Base-by-base conservation (phyloP, 1,140 invertebrate species). In the Heliconius hewitsoni region DNA sequence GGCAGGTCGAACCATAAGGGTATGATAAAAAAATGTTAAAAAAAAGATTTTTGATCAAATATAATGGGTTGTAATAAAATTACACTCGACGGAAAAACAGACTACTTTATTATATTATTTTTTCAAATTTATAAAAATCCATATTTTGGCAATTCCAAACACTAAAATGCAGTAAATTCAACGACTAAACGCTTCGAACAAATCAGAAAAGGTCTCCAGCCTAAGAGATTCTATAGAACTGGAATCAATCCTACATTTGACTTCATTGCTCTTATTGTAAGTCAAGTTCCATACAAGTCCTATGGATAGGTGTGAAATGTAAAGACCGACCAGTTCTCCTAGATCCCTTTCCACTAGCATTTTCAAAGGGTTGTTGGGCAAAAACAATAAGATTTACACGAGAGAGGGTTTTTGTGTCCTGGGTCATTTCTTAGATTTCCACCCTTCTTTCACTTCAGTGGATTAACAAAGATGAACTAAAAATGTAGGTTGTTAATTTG, bases 401-500 rank as follows among this genome's bases (percentile, higher is more conserved):
- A 66, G 23, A 66, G 60, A 23, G 60, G 60, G 60, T 66, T 30
- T 27, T 66, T 27, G 60, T 66, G 30, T 66, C 27, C 60, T 66
- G 60, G 60, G 60, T 66, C 60, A 66, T 66, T 66, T 66, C 60
- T 66, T 66, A 66, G 60, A 66, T 66, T 66, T 66, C 60, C 11
- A 66, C 60, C 60, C 60, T 30, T 30, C 11, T 66, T 23, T 66
- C 60, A 66, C 60, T 66, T 66, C 23, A 66, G 60, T 66, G 60
- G 60, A 66, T 66, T 66, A 66, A 66, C 60, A 66, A 66, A 66
- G 60, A 66, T 66, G 60, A 66, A 66, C 60, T 66, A 66, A 66
- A 66, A 66, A 66, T 66, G 60, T 66, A 66, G 60, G 60, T 66
- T 66, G 60, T 66, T 66, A 66, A 66, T 66, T 66, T 30, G 60